A percentile compares a stretch with the other conserved stretches of the same genome.
Conservation (phyloP, 2,113 vertebrate species). For the Dicaeum eximium region DNA sequence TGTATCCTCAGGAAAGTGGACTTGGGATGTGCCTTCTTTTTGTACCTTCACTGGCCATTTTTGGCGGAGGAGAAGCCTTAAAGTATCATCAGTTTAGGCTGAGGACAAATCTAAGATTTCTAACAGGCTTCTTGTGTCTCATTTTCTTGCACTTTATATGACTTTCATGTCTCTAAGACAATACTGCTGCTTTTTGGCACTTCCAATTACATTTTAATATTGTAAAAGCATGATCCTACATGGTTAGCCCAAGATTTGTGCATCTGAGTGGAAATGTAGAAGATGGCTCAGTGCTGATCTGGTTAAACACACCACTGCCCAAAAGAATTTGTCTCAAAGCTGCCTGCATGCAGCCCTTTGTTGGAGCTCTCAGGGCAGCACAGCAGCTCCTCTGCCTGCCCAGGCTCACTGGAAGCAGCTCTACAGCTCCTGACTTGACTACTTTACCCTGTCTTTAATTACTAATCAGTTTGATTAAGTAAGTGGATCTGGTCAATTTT, state of each 20-base stretch:
- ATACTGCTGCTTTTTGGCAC: background rate
- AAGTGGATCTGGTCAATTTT: background rate
- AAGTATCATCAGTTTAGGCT: background rate
- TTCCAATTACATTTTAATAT: background rate
- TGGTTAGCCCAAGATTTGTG: background rate
- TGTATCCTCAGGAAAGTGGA: background rate
- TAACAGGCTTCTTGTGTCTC: background rate
- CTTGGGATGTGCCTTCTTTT: background rate
- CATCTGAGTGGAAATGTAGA: background rate
- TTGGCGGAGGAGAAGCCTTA: background rate
- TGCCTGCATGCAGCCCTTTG: background rate
- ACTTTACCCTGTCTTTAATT: background rate
- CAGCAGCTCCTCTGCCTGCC: background rate
- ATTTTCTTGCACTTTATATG: background rate
- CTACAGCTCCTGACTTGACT: background rate
- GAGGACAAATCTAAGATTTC: background rate
- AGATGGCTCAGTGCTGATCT: background rate
- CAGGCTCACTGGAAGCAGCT: background rate
- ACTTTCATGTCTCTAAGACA: background rate
- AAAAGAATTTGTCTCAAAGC: background rate
- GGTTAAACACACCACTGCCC: background rate
- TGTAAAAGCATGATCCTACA: background rate
- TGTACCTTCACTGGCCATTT: background rate
- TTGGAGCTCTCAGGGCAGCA: background rate
- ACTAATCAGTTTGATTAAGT: background rate